Evolutionary conservation across 2,797 vertebrate species (phyloP), one percentile per base, ranked within the genome.

Genomic region (Sebastes umbrosus): DNA sequence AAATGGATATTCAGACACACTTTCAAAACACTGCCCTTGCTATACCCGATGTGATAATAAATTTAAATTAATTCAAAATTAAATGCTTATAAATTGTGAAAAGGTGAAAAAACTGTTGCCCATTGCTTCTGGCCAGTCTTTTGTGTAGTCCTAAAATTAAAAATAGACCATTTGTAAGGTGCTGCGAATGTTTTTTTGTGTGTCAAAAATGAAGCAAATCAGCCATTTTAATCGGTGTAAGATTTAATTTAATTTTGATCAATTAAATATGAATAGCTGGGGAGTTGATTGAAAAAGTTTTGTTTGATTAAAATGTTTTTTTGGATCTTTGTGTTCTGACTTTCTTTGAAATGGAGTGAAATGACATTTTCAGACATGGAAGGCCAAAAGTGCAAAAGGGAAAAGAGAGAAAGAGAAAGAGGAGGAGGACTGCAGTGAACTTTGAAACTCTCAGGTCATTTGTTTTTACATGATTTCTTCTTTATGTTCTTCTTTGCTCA

Each of bases 21-120:
- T 81, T 88, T 92, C 63, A 86, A 73, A 84, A 80, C 67, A 39
- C 75, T 91, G 89, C 84, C 91, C 91, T 92, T 89, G 90, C 90
- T 91, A 78, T 79, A 67, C 54, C 75, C 11, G 62, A 46, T 75
- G 59, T 68, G 60, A 83, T 86, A 80, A 90, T 89, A 71, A 5
- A 73, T 85, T 77, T 34, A 69, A 85, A 88, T 83, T 8, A 69
- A 83, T 80, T 90, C 43, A 60, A 80, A 91, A 85, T 88, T 11
- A 80, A 87, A 84, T 64, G 58, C 76, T 77, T 71, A 64, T 75
- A 75, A 89, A 83, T 73, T 71, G 60, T 54, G 60, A 85, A 82
- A 82, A 78, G 79, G 64, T 76, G 69, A 81, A 69, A 69, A 63
- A 72, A 75, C 84, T 52, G 74, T 73, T 50, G 54, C 9, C 27